Evolutionary conservation across 2,797 vertebrate species (phyloP).

Genomic region (Anguilla anguilla): DNA sequence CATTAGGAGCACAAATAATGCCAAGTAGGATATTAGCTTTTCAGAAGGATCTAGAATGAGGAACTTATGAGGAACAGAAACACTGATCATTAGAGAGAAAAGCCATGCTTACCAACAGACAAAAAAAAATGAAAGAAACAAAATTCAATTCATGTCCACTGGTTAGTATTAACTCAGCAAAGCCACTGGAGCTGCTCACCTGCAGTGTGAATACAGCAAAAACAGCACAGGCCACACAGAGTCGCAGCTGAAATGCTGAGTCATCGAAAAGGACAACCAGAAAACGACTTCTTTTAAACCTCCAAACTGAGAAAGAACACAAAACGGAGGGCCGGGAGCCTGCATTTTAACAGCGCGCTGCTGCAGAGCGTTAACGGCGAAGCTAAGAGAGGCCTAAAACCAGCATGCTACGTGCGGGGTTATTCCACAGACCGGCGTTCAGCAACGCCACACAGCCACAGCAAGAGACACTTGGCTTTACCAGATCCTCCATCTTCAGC

Average conservation of each 20-base stretch:
- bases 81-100: background rate
- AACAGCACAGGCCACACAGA: background rate
- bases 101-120: background rate
- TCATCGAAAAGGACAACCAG: background rate
- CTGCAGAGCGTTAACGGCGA: background rate
- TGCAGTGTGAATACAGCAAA: background rate
- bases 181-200: background rate
- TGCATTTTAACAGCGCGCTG: background rate
- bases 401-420: background rate
- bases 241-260: background rate
- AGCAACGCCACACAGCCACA: background rate
- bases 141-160: background rate
- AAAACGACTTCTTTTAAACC: background rate
- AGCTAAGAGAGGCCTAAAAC: background rate
- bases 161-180: background rate
- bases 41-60: background rate
- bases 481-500: constrained; percentile 16
- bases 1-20: background rate
- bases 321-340: background rate
- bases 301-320: no score
- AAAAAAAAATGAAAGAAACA: background rate
- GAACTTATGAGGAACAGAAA: background rate
- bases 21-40: background rate
- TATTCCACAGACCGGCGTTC: background rate
- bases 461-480: background rate